phyloP scores from a whole-genome alignment of 2,888 invertebrate species.

The Ischnus inquisitorius region DNA sequence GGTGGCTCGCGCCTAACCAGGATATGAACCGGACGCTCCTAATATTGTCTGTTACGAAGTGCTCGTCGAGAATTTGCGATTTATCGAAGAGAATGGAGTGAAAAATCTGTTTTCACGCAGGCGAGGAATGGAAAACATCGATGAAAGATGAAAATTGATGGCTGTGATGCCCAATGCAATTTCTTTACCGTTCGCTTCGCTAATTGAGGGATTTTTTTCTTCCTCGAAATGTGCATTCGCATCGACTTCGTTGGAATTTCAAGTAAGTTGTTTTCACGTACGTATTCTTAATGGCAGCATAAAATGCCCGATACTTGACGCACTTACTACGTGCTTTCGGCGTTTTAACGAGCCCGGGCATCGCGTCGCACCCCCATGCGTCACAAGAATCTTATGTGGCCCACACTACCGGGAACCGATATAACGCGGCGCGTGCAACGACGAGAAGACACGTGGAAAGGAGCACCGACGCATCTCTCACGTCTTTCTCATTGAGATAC shows the following conservation, averaged over 20 bases:
- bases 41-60: conserved; percentile 46
- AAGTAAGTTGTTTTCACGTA: conserved; percentile 15
- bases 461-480: conserved; percentile 46
- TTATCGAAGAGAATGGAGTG: not conserved
- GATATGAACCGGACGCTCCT: conserved; percentile 66
- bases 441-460: conserved; percentile 40
- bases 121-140: not conserved
- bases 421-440: conserved; percentile 68
- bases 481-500: conserved; percentile 72
- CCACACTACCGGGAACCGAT: conserved; percentile 73
- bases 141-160: not conserved
- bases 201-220: not conserved
- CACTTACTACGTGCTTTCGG: conserved; percentile 23
- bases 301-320: conserved; percentile 11
- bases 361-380: conserved; percentile 39
- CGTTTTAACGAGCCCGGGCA: conserved; percentile 50
- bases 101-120: not conserved
- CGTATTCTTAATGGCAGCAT: not conserved
- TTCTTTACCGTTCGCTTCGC: not conserved
- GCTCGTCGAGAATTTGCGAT: conserved; percentile 26
- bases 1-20: conserved; percentile 38
- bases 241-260: not conserved
- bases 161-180: not conserved
- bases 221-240: not conserved
- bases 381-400: conserved; percentile 66